Evolutionary conservation across 1,140 invertebrate species (phyloP).

Genomic region (Wiebesia pumilae): DNA sequence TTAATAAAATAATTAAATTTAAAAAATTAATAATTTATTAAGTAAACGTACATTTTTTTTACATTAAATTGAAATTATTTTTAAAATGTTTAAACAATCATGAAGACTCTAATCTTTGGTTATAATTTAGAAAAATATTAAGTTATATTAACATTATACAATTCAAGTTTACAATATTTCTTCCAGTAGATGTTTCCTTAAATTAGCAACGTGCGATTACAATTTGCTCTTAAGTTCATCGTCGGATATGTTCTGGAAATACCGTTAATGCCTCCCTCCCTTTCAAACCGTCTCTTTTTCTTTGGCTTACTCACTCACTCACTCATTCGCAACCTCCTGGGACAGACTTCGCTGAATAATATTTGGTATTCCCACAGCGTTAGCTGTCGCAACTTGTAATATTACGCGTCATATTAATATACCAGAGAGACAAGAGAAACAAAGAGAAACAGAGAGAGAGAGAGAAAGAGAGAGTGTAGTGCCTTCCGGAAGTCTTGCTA

Average conservation of each 20-base stretch:
- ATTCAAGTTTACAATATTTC: background rate
- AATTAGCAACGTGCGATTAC: conserved; percentile 20
- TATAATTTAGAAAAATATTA: background rate
- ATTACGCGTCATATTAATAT: conserved; percentile 76
- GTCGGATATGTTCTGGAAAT: background rate
- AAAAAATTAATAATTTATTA: too few relatives aligned
- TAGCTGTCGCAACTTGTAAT: conserved; percentile 74
- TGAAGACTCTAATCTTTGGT: background rate
- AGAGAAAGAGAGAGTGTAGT: background rate
- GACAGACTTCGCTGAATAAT: conserved; percentile 67
- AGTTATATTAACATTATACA: background rate
- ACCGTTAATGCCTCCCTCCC: background rate
- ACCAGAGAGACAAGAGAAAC: conserved; percentile 65
- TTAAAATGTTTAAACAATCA: too few relatives aligned
- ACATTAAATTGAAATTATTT: too few relatives aligned
- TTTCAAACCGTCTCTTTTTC: background rate
- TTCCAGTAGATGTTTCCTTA: background rate
- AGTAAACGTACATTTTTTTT: too few relatives aligned
- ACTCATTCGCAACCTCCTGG: conserved; percentile 14
- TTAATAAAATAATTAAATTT: too few relatives aligned
- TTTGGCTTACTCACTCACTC: conserved; percentile 1
- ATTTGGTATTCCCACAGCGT: conserved; percentile 73
- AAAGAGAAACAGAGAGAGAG: background rate
- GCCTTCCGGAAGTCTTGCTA: conserved; percentile 23
- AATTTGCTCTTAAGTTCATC: background rate